Base-by-base conservation (phyloP, 2,797 vertebrate genomes). In the Xenopus petersii region DNA sequence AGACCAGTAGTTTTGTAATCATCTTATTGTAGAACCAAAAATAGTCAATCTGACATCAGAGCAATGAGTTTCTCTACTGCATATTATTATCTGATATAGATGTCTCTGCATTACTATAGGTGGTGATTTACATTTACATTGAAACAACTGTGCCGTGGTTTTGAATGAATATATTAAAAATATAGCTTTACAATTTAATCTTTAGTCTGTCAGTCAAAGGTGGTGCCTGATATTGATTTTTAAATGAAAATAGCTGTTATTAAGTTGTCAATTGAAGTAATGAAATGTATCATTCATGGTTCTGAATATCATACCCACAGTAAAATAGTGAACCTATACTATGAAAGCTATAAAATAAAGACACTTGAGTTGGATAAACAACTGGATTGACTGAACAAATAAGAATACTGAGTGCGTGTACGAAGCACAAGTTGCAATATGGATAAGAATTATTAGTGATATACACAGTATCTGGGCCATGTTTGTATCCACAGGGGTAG, bases 231-330 rank as follows among this genome's bases (percentile, higher is more conserved):
- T 61, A 62, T 47, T 64, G 42, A 16, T 42, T 56, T 21, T 59
- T 65, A 69, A 78, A 78, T 73, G 47, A 72, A 77, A 63, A 67
- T 71, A 15, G 24, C 48, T 67, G 71, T 75, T 77, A 71, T 67
- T 77, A 77, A 71, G 75, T 61, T 78, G 64, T 78, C 75, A 73
- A 78, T 73, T 64, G 70, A 73, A 56, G 70, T 73, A 73, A 78
- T 73, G 59, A 73, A 78, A 78, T 63, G 59, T 73, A 73, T 78
- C 70, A 69, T 73, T 73, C 75, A 73, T 47, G 30, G 54, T 47
- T 42, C 3, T 51, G 42, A 58, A 73, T 77, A 67, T 64, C 71
- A 67, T 62, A 13, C 55, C 47, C 10, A 17, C 61, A 77, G 17
- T 77, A 59, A 26, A 67, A 66, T 60, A 64, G 48, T 24, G 74